These are phyloP conservation scores for Alloscopus bannaensis DNA, from an alignment of 2,888 invertebrate species.

Conservation along the genomic window DNA sequence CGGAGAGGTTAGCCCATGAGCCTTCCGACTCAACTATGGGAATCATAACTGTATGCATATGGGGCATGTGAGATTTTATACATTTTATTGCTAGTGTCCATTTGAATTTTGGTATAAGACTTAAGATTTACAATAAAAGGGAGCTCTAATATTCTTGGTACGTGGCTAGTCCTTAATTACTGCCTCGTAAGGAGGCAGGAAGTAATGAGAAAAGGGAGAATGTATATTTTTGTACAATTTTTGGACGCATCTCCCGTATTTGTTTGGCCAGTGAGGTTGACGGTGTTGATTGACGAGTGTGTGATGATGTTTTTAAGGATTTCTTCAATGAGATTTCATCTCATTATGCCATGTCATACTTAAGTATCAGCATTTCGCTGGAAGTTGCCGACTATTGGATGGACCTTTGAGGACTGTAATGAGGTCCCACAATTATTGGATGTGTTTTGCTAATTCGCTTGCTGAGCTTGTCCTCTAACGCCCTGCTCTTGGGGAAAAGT, in stretches of 20 bases:
- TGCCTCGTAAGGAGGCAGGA: constrained; percentile 14
- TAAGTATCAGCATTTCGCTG: no score
- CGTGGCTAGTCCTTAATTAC: neutral
- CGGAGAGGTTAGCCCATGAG: no score
- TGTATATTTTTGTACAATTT: constrained; percentile 38
- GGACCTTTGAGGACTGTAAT: no score
- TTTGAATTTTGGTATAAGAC: constrained; percentile 55
- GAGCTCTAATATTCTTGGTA: constrained; percentile 48
- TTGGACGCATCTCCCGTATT: constrained; percentile 29
- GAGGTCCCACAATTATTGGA: no score
- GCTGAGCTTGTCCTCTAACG: neutral
- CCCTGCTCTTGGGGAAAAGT: neutral
- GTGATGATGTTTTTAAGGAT: neutral
- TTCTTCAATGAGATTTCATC: constrained; percentile 7
- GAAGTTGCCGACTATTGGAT: no score
- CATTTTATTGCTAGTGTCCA: constrained; percentile 35
- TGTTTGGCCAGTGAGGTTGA: constrained; percentile 43
- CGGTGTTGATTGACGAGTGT: no score
- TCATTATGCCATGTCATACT: no score
- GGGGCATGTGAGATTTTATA: neutral
- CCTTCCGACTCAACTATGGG: no score
- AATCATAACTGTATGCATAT: no score
- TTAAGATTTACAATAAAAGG: constrained; percentile 56
- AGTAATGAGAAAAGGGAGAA: constrained; percentile 29
- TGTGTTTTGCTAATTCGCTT: neutral